phyloP scores from a whole-genome alignment of 2,888 invertebrate species.

The Hydrotaea cyrtoneurina region DNA sequence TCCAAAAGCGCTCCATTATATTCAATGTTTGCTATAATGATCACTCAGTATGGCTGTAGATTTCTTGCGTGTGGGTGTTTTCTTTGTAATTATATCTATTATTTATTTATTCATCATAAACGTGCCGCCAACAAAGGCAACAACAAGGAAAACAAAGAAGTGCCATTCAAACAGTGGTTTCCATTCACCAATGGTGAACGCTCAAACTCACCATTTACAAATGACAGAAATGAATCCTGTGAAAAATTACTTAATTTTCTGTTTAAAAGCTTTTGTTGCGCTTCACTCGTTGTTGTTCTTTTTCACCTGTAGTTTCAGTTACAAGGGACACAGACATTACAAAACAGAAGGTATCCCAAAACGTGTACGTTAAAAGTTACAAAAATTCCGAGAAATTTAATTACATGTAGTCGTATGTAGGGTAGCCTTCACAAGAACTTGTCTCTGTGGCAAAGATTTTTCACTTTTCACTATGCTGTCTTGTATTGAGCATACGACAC shows the following conservation, averaged over 20 bases:
- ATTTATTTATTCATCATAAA: conserved; percentile 64
- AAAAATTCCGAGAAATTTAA: neutral
- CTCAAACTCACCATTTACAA: neutral
- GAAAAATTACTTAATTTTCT: conserved; percentile 53
- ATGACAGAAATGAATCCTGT: conserved; percentile 39
- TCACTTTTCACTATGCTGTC: conserved; percentile 3
- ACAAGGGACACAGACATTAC: too few species aligned
- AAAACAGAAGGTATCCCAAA: too few species aligned
- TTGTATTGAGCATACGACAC: conserved; percentile 34
- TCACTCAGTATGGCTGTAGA: conserved; percentile 26
- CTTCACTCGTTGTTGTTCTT: conserved; percentile 21
- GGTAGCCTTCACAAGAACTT: conserved; percentile 4
- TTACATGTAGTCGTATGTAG: neutral
- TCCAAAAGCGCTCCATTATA: conserved; percentile 54
- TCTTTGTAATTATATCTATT: conserved; percentile 58
- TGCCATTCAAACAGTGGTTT: neutral
- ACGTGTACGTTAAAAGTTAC: too few species aligned
- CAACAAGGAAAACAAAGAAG: neutral
- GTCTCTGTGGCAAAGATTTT: neutral
- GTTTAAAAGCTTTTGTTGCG: neutral
- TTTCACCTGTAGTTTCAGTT: conserved; percentile 44
- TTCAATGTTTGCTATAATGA: conserved; percentile 48
- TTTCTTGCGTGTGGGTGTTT: neutral
- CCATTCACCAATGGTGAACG: too few species aligned
- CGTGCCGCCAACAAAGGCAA: conserved; percentile 22